Evolutionary conservation across 2,797 vertebrate genomes (phyloP).

Genomic region (Melanotaenia pygmaea): DNA sequence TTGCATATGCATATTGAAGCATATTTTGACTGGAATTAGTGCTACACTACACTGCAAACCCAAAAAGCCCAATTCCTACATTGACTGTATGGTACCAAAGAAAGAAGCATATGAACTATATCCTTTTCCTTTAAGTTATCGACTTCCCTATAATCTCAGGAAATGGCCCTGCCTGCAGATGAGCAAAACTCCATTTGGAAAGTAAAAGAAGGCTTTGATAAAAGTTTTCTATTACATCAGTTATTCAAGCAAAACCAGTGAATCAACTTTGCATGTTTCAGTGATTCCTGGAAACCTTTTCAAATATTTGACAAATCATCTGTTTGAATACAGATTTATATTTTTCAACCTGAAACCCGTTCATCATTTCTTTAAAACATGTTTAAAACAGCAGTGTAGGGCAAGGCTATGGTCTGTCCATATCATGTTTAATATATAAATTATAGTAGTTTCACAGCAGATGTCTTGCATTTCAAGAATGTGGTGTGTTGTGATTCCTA

Average conservation of each 20-base stretch:
- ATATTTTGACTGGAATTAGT: slow-evolving; percentile 23
- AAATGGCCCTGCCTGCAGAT: slow-evolving; percentile 55
- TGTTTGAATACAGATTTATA: slow-evolving; percentile 52
- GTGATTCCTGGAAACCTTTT: slow-evolving; percentile 55
- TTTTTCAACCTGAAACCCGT: slow-evolving; percentile 29
- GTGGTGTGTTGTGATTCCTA: not conserved
- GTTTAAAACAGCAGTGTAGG: slow-evolving; percentile 2
- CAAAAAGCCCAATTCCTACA: slow-evolving; percentile 6
- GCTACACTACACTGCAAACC: slow-evolving; percentile 4
- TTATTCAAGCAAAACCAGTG: slow-evolving; percentile 67
- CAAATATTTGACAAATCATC: slow-evolving; percentile 44
- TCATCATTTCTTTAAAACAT: slow-evolving; percentile 6
- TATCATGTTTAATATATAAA: not conserved
- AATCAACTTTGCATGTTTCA: slow-evolving; percentile 69
- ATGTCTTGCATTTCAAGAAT: not conserved
- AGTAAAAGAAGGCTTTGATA: slow-evolving; percentile 60
- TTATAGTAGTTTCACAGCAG: not conserved
- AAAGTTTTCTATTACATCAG: slow-evolving; percentile 73
- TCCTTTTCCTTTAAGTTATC: slow-evolving; percentile 42
- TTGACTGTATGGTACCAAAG: not conserved
- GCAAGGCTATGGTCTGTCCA: not conserved
- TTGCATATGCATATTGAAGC: slow-evolving; percentile 9
- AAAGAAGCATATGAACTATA: slow-evolving; percentile 42
- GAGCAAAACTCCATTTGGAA: slow-evolving; percentile 54
- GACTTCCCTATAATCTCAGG: slow-evolving; percentile 46